These are phyloP conservation scores for Epizoanthus fatuus DNA, from an alignment of 92 coral and sea anemone species.

Conservation along the genomic window DNA sequence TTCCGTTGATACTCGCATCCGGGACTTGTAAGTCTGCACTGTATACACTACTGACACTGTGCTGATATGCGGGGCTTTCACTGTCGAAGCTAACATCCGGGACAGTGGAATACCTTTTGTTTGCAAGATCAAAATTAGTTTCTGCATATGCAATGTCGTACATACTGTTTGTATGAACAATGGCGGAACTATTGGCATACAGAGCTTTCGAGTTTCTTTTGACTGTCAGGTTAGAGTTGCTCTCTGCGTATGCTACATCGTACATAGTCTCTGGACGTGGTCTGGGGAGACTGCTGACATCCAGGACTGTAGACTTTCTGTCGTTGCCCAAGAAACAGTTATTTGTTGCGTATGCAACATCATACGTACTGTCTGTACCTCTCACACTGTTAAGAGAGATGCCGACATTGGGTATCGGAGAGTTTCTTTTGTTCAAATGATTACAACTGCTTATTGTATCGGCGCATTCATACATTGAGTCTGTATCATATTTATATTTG, in stretches of 20 bases:
- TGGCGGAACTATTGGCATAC: background rate
- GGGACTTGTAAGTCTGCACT: too few relatives aligned
- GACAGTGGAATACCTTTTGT: background rate
- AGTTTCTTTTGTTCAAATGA: background rate
- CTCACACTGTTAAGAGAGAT: too few relatives aligned
- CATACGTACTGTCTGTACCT: constrained; percentile 2
- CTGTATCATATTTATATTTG: background rate
- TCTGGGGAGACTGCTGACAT: background rate
- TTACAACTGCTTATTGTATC: background rate
- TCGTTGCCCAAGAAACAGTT: constrained; percentile 1
- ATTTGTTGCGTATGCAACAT: constrained; percentile 11
- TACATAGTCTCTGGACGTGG: constrained; percentile 14
- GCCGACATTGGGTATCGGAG: background rate
- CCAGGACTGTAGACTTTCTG: background rate
- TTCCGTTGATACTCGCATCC: background rate
- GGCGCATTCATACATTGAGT: background rate
- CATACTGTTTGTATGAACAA: constrained; percentile 4
- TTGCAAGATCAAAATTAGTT: background rate
- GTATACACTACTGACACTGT: too few relatives aligned
- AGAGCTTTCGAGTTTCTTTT: background rate
- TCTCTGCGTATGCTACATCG: constrained; percentile 16
- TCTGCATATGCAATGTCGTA: constrained; percentile 18
- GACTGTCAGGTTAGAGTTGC: background rate
- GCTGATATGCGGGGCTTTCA: too few relatives aligned
- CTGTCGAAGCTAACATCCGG: background rate